These are phyloP conservation scores for Uria aalge DNA, from an alignment of 2,113 vertebrate genomes.

Conservation along the genomic window DNA sequence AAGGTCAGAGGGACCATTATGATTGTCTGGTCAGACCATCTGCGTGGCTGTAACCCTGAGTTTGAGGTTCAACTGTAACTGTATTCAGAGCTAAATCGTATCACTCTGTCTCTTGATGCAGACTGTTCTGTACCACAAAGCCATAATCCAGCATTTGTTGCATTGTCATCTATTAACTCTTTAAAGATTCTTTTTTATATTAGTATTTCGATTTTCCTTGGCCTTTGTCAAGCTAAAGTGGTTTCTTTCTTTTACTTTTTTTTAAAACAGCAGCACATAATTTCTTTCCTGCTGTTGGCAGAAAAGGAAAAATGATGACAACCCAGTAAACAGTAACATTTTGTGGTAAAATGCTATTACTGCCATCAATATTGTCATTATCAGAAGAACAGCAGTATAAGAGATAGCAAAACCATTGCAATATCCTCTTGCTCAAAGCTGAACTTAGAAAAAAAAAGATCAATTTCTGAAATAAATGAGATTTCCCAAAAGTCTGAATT, in stretches of 20 bases:
- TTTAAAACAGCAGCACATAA: neutral
- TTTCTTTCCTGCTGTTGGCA: neutral
- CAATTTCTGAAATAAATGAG: neutral
- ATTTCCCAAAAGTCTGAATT: neutral
- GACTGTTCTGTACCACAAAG: neutral
- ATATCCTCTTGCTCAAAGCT: neutral
- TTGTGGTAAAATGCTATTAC: constrained; percentile 29
- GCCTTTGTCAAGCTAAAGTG: neutral
- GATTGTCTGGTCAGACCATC: neutral
- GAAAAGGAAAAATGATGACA: neutral
- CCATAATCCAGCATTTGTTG: neutral
- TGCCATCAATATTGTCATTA: neutral
- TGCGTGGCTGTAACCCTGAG: neutral
- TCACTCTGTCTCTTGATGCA: neutral
- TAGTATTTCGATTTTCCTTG: neutral
- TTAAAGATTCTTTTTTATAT: neutral
- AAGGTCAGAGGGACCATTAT: neutral
- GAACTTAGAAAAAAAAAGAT: neutral
- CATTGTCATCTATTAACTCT: neutral
- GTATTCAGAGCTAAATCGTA: neutral
- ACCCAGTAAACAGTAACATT: neutral
- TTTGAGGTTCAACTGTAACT: neutral
- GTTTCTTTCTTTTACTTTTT: neutral
- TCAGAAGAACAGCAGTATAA: neutral
- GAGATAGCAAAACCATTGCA: neutral